Conservation (phyloP, 2,888 invertebrate species). For the Synergus gifuensis region DNA sequence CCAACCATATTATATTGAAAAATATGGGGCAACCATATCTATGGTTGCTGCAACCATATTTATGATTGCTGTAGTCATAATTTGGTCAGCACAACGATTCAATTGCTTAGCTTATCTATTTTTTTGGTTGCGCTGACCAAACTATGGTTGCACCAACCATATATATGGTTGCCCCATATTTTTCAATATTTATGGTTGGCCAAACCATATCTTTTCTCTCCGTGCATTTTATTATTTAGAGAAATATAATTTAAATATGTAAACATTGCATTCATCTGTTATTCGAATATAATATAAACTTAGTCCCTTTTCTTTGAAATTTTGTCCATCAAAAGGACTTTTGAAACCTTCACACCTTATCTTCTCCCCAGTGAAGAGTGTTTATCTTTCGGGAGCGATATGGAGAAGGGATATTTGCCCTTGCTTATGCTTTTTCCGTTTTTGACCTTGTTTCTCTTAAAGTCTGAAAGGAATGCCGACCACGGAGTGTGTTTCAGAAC, state of each 20-base stretch:
- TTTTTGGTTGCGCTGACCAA: too few relatives aligned
- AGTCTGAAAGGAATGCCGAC: conserved; percentile 47
- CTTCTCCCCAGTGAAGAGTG: not conserved
- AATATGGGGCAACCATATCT: too few relatives aligned
- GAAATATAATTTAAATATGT: not conserved
- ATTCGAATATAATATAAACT: not conserved
- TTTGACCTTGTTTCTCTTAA: conserved; percentile 46
- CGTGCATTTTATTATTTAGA: too few relatives aligned
- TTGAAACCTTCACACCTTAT: not conserved
- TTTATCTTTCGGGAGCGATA: conserved; percentile 7
- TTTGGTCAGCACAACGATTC: too few relatives aligned
- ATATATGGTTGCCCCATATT: too few relatives aligned
- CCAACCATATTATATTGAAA: too few relatives aligned
- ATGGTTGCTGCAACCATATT: too few relatives aligned
- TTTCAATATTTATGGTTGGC: too few relatives aligned
- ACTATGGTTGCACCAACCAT: too few relatives aligned
- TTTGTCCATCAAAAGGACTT: not conserved
- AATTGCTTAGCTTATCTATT: too few relatives aligned
- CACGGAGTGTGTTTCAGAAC: conserved; percentile 45
- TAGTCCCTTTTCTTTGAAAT: not conserved
- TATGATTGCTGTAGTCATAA: too few relatives aligned
- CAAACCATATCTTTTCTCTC: too few relatives aligned
- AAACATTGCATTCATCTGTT: not conserved
- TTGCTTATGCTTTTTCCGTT: conserved; percentile 19
- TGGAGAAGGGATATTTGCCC: not conserved